These are phyloP conservation scores for Busseola fusca DNA, from an alignment of 2,888 invertebrate genomes.

Conservation along the genomic window DNA sequence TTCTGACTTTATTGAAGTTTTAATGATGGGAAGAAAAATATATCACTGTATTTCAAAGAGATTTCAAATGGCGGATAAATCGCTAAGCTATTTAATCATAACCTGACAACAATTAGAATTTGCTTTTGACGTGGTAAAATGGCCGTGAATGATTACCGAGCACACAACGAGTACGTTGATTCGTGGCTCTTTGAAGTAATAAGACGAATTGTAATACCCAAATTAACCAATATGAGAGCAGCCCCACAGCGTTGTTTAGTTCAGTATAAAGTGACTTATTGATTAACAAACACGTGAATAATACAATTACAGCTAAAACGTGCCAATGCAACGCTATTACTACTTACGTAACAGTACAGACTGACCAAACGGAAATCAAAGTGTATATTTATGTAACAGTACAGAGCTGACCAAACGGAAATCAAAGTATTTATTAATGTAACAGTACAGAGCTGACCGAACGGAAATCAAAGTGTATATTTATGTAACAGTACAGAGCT, in stretches of 20 bases:
- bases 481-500: too few species aligned
- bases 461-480: too few species aligned
- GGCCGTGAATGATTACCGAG: conserved; percentile 23
- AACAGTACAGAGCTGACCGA: too few species aligned
- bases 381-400: too few species aligned
- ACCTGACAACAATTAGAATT: conserved; percentile 26
- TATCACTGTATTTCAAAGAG: not conserved
- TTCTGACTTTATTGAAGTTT: conserved; percentile 27
- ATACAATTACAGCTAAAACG: conserved; percentile 12
- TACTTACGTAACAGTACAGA: too few species aligned
- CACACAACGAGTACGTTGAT: conserved; percentile 31
- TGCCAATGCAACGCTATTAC: not conserved
- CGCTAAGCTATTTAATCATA: conserved; percentile 43
- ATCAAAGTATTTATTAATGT: too few species aligned
- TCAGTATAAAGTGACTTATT: conserved; percentile 9
- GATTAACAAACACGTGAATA: conserved; percentile 11
- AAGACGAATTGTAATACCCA: conserved; percentile 16
- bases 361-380: too few species aligned
- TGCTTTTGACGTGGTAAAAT: conserved; percentile 17
- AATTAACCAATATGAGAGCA: not conserved
- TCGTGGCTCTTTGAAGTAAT: conserved; percentile 21
- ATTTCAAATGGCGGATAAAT: conserved; percentile 4
- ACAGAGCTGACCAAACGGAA: too few species aligned
- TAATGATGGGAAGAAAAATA: conserved; percentile 17
- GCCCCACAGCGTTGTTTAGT: not conserved